These are phyloP conservation scores for Miichthys miiuy DNA, from an alignment of 2,797 vertebrate species.

Conservation along the genomic window DNA sequence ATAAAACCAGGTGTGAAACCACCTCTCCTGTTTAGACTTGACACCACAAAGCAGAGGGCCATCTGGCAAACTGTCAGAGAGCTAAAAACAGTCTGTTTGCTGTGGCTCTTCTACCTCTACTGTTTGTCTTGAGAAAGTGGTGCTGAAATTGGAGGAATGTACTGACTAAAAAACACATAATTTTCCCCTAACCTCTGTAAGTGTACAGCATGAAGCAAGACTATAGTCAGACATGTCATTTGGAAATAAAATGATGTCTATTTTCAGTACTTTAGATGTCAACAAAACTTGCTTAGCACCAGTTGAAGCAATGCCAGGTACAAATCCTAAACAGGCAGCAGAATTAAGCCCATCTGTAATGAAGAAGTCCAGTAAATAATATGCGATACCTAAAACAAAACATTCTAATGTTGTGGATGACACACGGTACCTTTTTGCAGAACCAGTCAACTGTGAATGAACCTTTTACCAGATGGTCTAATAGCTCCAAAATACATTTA, in stretches of 20 bases:
- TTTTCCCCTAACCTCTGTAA: conserved; percentile 8
- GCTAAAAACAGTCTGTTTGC: conserved; percentile 62
- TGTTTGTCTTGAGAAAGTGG: conserved; percentile 48
- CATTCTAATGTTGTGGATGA: neutral
- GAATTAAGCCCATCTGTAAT: conserved; percentile 2
- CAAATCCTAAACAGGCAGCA: neutral
- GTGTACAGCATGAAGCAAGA: neutral
- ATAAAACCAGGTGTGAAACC: conserved; percentile 82
- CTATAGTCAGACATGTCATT: neutral
- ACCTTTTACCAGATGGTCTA: conserved; percentile 9
- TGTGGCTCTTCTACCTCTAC: conserved; percentile 29
- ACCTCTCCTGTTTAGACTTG: conserved; percentile 80
- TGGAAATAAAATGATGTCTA: neutral
- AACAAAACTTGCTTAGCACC: neutral
- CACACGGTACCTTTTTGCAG: neutral
- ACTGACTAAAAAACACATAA: conserved; percentile 15
- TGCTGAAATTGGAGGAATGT: conserved; percentile 16
- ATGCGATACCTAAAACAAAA: conserved; percentile 14
- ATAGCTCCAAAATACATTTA: conserved; percentile 30
- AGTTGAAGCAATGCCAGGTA: neutral
- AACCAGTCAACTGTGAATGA: conserved; percentile 38
- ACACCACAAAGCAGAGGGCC: conserved; percentile 69
- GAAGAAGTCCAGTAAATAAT: neutral
- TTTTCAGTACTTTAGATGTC: neutral
- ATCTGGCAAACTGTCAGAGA: conserved; percentile 74